Evolutionary conservation across 2,888 invertebrate genomes (phyloP).

Genomic region (Chrysolina oricalcia): DNA sequence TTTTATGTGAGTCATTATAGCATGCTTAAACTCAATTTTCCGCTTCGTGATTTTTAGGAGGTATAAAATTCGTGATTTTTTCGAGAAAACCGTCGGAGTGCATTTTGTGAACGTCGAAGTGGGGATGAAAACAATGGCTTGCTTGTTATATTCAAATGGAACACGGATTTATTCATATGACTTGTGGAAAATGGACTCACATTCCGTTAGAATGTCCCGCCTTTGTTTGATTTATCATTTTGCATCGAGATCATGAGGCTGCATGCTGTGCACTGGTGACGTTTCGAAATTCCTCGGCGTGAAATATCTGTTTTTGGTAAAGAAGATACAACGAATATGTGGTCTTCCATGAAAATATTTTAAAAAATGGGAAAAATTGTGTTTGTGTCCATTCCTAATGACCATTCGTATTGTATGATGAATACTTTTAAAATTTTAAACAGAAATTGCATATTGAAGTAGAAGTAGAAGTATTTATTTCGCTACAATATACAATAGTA

Average conservation of each 20-base stretch:
- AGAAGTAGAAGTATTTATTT: too few species aligned
- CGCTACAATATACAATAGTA: too few species aligned
- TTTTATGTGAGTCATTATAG: slow-evolving; percentile 46
- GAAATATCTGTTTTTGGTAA: too few species aligned
- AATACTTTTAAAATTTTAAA: too few species aligned
- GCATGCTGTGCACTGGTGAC: background rate
- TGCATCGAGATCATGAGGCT: background rate
- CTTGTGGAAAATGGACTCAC: background rate
- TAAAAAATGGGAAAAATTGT: too few species aligned
- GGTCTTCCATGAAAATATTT: too few species aligned
- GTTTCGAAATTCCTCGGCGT: too few species aligned
- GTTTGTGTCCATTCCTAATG: too few species aligned
- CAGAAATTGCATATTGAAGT: too few species aligned
- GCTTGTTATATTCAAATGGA: slow-evolving; percentile 7
- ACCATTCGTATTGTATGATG: too few species aligned
- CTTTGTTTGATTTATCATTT: background rate
- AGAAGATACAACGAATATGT: too few species aligned
- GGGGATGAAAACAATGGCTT: slow-evolving; percentile 19
- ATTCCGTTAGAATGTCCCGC: background rate
- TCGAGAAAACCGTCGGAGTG: slow-evolving; percentile 8
- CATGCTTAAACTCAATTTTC: slow-evolving; percentile 47
- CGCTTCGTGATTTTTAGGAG: slow-evolving; percentile 43
- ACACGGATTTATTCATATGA: slow-evolving; percentile 4
- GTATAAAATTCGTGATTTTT: slow-evolving; percentile 43
- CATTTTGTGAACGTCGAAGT: slow-evolving; percentile 9